A percentile compares a stretch with the other conserved stretches of the same genome.
These are phyloP conservation scores for Labeo catla DNA, from an alignment of 2,113 vertebrate species.

Conservation along the genomic window DNA sequence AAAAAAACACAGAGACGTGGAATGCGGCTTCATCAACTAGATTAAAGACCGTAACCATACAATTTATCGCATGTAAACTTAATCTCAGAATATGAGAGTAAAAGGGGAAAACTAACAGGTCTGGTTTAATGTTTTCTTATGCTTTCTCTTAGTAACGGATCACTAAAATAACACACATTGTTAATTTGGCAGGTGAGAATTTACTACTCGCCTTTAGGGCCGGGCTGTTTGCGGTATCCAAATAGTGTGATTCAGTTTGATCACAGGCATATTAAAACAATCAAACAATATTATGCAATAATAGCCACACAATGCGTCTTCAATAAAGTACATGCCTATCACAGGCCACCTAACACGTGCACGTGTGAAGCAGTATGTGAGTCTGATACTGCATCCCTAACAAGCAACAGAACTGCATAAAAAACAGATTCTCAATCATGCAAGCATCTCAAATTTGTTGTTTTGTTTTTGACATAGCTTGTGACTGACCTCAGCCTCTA, in stretches of 20 bases:
- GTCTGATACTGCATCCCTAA: neutral
- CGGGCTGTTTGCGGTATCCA: slow-evolving; percentile 31
- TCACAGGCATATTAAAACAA: slow-evolving; percentile 37
- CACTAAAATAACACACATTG: slow-evolving; percentile 52
- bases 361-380: neutral
- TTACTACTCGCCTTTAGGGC: slow-evolving; percentile 52
- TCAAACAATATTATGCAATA: slow-evolving; percentile 42
- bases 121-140: slow-evolving; percentile 22
- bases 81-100: neutral
- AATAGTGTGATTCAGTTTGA: slow-evolving; percentile 49
- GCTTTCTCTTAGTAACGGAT: slow-evolving; percentile 48
- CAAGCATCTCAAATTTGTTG: slow-evolving; percentile 19
- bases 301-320: slow-evolving; percentile 30
- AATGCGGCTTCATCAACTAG: neutral
- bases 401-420: neutral
- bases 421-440: slow-evolving; percentile 5
- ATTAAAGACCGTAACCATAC: neutral
- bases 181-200: slow-evolving; percentile 61
- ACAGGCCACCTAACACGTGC: slow-evolving; percentile 3
- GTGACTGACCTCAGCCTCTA: slow-evolving; percentile 12
- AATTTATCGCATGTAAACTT: neutral
- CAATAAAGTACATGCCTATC: neutral
- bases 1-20: neutral
- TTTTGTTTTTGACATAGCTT: slow-evolving; percentile 11
- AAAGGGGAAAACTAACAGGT: neutral